These are phyloP conservation scores for Sminthurides bifidus DNA, from an alignment of 1,140 invertebrate genomes.

Conservation along the genomic window DNA sequence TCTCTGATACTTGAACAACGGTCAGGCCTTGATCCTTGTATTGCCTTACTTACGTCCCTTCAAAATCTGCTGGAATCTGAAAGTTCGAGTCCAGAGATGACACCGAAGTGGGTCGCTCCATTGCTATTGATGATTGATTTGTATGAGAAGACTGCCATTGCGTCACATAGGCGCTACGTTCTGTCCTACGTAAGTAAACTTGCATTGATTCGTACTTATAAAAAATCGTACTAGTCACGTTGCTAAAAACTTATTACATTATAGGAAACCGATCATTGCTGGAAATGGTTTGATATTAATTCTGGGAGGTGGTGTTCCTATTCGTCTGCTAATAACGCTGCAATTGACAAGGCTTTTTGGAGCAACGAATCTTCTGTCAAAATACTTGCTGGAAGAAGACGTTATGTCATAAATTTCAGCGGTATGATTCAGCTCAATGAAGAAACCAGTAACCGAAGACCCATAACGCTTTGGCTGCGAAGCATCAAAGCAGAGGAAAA, in stretches of 20 bases:
- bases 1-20: slow-evolving; percentile 14
- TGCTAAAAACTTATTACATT: slow-evolving; percentile 1
- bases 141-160: slow-evolving; percentile 63
- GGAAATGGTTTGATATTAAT: slow-evolving; percentile 79
- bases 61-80: not conserved
- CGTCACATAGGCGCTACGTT: slow-evolving; percentile 54
- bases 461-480: slow-evolving; percentile 61
- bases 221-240: not conserved
- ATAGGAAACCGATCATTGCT: slow-evolving; percentile 45
- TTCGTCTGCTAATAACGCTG: slow-evolving; percentile 57
- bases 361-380: slow-evolving; percentile 58
- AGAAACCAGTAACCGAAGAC: slow-evolving; percentile 68
- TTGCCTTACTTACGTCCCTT: slow-evolving; percentile 6
- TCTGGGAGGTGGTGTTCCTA: slow-evolving; percentile 71
- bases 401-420: slow-evolving; percentile 67
- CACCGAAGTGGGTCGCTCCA: slow-evolving; percentile 69
- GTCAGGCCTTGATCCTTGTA: slow-evolving; percentile 1
- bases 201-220: not conserved
- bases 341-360: slow-evolving; percentile 73
- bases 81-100: slow-evolving; percentile 33
- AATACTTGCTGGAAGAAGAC: slow-evolving; percentile 59
- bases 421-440: slow-evolving; percentile 70
- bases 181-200: slow-evolving; percentile 50
- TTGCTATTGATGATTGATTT: slow-evolving; percentile 64
- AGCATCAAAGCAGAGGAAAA: slow-evolving; percentile 36